Base-by-base conservation (phyloP, 2,888 invertebrate genomes). In the Plagiodera versicolora region DNA sequence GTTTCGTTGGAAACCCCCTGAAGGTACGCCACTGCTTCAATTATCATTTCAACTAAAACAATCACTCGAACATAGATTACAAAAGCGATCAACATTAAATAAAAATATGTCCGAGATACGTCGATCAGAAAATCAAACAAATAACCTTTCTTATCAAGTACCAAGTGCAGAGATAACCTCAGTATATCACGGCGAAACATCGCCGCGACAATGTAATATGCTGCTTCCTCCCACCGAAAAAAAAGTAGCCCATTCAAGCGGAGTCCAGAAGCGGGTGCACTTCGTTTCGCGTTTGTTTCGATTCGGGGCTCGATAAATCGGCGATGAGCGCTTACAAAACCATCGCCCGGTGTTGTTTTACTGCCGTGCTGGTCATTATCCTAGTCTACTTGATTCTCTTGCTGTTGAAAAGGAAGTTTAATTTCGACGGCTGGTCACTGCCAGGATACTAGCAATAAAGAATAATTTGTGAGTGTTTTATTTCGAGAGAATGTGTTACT, bases 281-380 rank as follows among this genome's bases (percentile, higher is more conserved):
- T 6, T 32, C 24, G 24, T 20, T 52, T 53, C 10, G 16, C 18
- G 19, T 17, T 51, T n/a, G n/a, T n/a, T n/a, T n/a, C n/a, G n/a
- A n/a, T n/a, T n/a, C n/a, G n/a, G n/a, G n/a, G n/a, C n/a, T 28
- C 28, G 28, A 28, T n/a, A 24, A 24, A 24, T 24, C 24, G 11
- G 64, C 49, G 63, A 76, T 76, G 74, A 68, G 68, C 66, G 68
- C 68, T 11, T 74, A 72, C 58, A 72, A 67, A 62, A 71, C 70
- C 14, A 72, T 79, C 67, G 78, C 73, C 44, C 68, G 79, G 67
- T 79, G 78, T 65, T 72, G 78, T 64, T 78, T 79, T 65, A 80
- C 79, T 0, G 68, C 74, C 39, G 75, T 76, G 45, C 67, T 79
- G 50, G 67, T 77, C 60, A 65, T 80, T 32, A 75, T 79, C 56